These are phyloP conservation scores for Lasioglossum malachurum DNA, from an alignment of 2,888 invertebrate genomes.

Conservation along the genomic window DNA sequence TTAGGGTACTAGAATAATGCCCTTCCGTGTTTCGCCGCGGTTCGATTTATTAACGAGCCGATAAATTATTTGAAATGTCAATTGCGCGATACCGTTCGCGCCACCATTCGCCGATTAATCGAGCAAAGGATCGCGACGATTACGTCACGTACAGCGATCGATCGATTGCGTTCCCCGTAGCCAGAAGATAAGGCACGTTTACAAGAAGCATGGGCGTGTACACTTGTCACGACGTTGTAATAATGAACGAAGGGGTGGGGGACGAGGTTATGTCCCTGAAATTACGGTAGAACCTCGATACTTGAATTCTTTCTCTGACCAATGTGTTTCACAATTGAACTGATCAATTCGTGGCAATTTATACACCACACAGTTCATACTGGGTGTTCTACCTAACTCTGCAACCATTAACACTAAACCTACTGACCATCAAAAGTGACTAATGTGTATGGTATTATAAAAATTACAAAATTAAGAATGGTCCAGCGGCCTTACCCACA, in stretches of 20 bases:
- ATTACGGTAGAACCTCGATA: no score
- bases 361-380: no score
- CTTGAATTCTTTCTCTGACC: no score
- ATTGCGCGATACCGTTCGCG: conserved; percentile 51
- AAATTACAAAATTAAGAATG: no score
- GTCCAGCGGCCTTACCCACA: no score
- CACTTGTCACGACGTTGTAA: conserved; percentile 43
- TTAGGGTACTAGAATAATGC: conserved; percentile 40
- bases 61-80: conserved; percentile 70
- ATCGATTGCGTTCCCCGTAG: conserved; percentile 32
- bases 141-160: conserved; percentile 53
- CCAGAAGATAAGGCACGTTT: conserved; percentile 45
- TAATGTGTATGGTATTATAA: no score
- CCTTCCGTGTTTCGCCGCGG: conserved; percentile 23
- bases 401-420: no score
- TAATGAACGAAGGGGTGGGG: neutral
- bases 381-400: no score
- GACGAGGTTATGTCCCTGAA: conserved; percentile 38
- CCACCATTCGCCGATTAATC: conserved; percentile 46
- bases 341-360: no score
- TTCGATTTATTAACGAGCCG: conserved; percentile 56
- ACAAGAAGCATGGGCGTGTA: conserved; percentile 58
- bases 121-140: conserved; percentile 57
- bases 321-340: no score
- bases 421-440: no score